These are phyloP conservation scores for Mus minutoides DNA, from an alignment of 2,797 vertebrate genomes.

Conservation along the genomic window DNA sequence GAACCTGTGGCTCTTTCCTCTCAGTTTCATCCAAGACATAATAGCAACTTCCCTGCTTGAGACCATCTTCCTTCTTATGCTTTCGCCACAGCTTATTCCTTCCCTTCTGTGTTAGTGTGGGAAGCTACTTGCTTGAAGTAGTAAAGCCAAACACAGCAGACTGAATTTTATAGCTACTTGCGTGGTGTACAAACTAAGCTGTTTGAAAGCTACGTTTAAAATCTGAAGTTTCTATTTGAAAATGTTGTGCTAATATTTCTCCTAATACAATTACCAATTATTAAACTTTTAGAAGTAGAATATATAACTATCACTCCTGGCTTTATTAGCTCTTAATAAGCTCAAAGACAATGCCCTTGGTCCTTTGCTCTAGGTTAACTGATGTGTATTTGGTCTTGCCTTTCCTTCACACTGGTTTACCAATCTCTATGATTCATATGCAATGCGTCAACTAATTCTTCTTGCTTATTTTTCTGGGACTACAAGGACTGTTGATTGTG, in stretches of 20 bases:
- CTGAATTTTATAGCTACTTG: conserved; percentile 26
- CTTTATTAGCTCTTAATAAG: neutral
- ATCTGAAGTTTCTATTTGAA: conserved; percentile 42
- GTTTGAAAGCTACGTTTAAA: conserved; percentile 33
- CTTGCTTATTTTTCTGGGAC: neutral
- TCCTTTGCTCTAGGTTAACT: neutral
- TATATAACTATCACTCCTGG: neutral
- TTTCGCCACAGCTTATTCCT: neutral
- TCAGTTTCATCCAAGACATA: neutral
- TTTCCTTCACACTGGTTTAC: conserved; percentile 1
- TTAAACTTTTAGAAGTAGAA: neutral
- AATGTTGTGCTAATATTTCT: neutral
- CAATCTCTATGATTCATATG: neutral
- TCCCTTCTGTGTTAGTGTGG: neutral
- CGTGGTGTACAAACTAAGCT: neutral
- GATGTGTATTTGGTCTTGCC: neutral
- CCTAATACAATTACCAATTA: neutral
- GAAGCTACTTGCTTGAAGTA: neutral
- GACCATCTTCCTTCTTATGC: neutral
- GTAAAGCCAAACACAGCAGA: neutral
- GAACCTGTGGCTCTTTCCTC: neutral
- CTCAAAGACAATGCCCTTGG: neutral
- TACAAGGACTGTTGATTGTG: conserved; percentile 13
- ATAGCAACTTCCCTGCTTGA: neutral
- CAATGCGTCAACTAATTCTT: neutral